Evolutionary conservation across 1,140 invertebrate species (phyloP), one percentile per base, ranked within the genome.

Genomic region (Melipona quadrifasciata): DNA sequence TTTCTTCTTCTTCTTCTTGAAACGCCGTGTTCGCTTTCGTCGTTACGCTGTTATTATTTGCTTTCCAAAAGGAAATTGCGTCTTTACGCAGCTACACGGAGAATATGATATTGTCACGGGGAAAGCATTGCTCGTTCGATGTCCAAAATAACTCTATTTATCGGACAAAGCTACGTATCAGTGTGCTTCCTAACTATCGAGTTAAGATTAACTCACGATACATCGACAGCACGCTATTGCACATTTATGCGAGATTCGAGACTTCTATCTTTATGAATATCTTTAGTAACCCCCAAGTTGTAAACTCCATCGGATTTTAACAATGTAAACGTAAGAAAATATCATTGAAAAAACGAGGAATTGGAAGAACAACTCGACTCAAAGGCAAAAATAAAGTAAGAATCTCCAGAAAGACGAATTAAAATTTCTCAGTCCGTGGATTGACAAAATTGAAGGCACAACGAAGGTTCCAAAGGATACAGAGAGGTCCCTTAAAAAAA

Each of bases 11-110:
- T 47, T 47, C 8, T 47, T 70, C 24, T 70, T 27, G 24, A 51
- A 71, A 61, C 53, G 58, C 31, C 75, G 21, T 79, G 67, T 64
- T 84, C 82, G 31, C 82, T 84, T 84, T 84, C 82, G 72, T 84
- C 27, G 76, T 84, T 71, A 39, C 67, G 75, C 76, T 61, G 67
- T 84, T 72, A 84, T 84, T 84, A 84, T 84, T 79, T 84, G 82
- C 82, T 84, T 84, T 84, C 82, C 55, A 78, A 84, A 84, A 84
- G 82, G 57, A 84, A 79, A 84, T 64, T 70, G n/a, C 17, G 12
- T 70, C 71, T 84, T 71, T 53, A 64, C 75, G 47, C 47, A 10
- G 2, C 5, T 17, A 39, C 55, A 65, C 2, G 47, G 6, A 21
- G 55, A 16, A 39, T 10, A 61, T 6, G 64, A 17, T 64, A 83